phyloP scores from a whole-genome alignment of 2,797 vertebrate genomes.

The Pipistrellus pipistrellus region DNA sequence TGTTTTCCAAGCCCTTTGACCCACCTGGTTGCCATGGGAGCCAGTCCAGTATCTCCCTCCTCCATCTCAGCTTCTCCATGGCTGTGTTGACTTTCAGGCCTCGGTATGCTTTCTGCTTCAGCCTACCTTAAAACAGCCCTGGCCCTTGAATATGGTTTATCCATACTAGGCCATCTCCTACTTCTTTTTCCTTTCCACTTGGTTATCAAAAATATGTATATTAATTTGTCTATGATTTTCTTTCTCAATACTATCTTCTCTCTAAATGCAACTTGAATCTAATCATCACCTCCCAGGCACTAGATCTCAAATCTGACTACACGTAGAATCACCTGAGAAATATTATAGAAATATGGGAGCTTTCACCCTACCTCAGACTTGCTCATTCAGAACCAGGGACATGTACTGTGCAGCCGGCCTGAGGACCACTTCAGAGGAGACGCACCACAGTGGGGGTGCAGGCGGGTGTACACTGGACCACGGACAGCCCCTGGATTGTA shows the following conservation, averaged over 20 bases:
- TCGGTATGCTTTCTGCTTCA: not conserved
- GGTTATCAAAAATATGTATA: not conserved
- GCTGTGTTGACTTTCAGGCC: not conserved
- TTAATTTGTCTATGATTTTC: not conserved
- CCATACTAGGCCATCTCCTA: not conserved
- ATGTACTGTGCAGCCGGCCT: not conserved
- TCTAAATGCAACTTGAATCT: not conserved
- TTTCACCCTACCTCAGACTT: not conserved
- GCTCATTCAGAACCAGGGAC: not conserved
- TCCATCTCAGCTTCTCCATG: not conserved
- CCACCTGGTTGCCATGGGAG: not conserved
- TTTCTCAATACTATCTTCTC: constrained; percentile 12
- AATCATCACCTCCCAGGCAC: not conserved
- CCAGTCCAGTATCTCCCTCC: not conserved
- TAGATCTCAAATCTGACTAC: not conserved
- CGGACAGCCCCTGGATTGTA: not conserved
- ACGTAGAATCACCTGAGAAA: not conserved
- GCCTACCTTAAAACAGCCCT: not conserved
- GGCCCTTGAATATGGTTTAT: not conserved
- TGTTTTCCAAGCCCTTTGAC: not conserved
- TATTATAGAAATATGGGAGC: not conserved
- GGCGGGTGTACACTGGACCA: not conserved
- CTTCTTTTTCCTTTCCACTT: not conserved
- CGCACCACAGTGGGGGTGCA: not conserved
- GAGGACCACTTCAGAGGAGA: not conserved